A percentile compares a stretch with the other conserved stretches of the same genome.
Evolutionary conservation across 2,113 vertebrate genomes (phyloP).

Genomic region (Gobio gobio): DNA sequence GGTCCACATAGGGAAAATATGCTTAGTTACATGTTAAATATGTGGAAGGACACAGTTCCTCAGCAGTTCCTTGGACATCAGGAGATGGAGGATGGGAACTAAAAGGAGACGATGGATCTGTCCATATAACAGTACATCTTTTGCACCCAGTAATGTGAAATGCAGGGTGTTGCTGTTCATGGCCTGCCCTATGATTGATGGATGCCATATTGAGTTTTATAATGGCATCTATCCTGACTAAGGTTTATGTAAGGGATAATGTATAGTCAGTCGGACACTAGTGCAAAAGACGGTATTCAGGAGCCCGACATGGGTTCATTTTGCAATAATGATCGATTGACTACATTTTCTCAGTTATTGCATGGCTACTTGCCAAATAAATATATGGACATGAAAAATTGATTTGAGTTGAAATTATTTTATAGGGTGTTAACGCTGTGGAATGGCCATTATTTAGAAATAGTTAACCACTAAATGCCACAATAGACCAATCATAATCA

Average conservation of each 20-base stretch:
- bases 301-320: not conserved
- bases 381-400: not conserved
- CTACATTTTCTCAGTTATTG: not conserved
- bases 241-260: constrained; percentile 11
- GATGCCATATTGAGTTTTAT: not conserved
- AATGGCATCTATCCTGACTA: not conserved
- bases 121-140: constrained; percentile 13
- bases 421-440: not conserved
- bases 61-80: constrained; percentile 22
- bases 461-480: not conserved
- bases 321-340: not conserved
- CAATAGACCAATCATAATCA: not conserved
- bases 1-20: constrained; percentile 53
- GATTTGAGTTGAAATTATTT: not conserved
- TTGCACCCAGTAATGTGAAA: constrained; percentile 24
- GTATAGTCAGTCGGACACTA: not conserved
- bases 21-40: constrained; percentile 47
- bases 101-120: constrained; percentile 31
- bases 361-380: constrained; percentile 12
- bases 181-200: not conserved
- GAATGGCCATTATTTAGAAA: not conserved
- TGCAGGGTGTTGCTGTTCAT: constrained; percentile 15
- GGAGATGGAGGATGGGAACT: constrained; percentile 20
- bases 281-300: not conserved
- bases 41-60: constrained; percentile 38